These are phyloP conservation scores for Neogale vison DNA, from an alignment of 2,113 vertebrate genomes.

Conservation along the genomic window DNA sequence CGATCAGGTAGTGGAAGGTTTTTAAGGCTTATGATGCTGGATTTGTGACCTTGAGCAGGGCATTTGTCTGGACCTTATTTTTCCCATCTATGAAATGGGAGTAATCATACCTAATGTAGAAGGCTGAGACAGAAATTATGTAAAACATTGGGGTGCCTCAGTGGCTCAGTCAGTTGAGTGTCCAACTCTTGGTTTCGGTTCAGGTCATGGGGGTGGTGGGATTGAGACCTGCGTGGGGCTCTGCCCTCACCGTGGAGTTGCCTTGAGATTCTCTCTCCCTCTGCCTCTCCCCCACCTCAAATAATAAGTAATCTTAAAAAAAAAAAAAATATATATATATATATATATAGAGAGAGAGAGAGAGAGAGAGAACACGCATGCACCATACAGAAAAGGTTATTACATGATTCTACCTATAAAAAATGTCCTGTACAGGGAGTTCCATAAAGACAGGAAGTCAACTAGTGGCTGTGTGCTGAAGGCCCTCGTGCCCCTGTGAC, in stretches of 20 bases:
- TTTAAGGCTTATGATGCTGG: background rate
- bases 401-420: fast-evolving
- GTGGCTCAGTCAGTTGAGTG: background rate
- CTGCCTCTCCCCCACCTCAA: background rate
- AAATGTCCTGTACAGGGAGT: background rate
- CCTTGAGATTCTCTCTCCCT: background rate
- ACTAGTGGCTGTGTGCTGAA: fast-evolving
- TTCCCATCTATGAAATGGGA: background rate
- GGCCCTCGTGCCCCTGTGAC: background rate
- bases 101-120: fast-evolving
- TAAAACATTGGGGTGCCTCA: background rate
- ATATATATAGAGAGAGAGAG: no score
- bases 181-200: background rate
- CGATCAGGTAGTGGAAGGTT: no score
- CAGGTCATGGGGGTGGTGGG: background rate
- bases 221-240: background rate
- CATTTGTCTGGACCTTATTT: background rate
- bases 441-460: background rate
- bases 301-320: background rate
- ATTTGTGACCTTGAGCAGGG: background rate
- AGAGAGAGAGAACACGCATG: fast-evolving
- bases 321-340: background rate
- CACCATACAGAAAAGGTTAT: background rate
- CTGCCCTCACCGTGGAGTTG: background rate
- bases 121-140: background rate